phyloP scores from a whole-genome alignment of 2,113 vertebrate genomes.

The Ovibos moschatus region DNA sequence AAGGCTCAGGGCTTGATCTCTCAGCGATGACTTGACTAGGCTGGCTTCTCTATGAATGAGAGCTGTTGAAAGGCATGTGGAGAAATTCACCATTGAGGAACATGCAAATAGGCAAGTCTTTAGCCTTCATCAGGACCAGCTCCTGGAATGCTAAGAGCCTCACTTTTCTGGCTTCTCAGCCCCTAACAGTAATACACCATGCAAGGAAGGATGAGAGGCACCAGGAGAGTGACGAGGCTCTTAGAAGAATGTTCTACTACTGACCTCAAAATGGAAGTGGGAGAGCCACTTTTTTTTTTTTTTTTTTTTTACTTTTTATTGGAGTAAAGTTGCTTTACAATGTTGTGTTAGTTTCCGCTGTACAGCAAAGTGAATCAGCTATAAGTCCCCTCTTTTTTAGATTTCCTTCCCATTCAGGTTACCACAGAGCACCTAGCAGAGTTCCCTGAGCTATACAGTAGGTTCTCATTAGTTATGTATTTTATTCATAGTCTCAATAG shows the following conservation, averaged over 20 bases:
- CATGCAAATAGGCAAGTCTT: background rate
- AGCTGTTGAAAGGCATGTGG: background rate
- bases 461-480: background rate
- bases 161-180: background rate
- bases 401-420: background rate
- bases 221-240: background rate
- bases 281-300: background rate
- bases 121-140: background rate
- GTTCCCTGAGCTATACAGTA: background rate
- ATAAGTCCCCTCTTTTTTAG: background rate
- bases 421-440: background rate
- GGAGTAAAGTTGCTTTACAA: background rate
- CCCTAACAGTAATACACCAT: fast-evolving
- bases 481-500: background rate
- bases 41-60: background rate
- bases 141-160: background rate
- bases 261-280: background rate
- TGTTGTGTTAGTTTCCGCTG: background rate
- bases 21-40: background rate
- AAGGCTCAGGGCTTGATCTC: background rate
- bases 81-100: background rate
- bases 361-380: background rate
- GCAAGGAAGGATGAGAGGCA: too few relatives aligned
- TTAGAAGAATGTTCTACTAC: background rate
- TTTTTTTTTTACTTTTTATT: background rate